These are phyloP conservation scores for Acleris sparsana DNA, from an alignment of 2,888 invertebrate species.

Conservation along the genomic window DNA sequence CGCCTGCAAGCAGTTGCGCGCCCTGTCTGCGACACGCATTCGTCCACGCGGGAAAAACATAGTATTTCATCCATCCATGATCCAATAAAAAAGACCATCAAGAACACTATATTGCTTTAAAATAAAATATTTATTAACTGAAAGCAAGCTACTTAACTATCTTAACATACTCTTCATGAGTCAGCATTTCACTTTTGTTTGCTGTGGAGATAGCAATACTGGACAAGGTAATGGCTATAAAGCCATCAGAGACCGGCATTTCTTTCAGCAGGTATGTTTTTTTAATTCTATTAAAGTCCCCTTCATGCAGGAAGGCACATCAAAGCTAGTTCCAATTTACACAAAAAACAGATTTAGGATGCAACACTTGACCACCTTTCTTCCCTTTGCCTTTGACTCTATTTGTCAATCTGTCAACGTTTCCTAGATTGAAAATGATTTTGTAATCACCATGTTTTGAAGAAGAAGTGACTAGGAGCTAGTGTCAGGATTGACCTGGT, in stretches of 20 bases:
- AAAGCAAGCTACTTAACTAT: slow-evolving; percentile 46
- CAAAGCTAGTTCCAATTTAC: slow-evolving; percentile 86
- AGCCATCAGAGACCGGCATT: slow-evolving; percentile 88
- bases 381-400: slow-evolving; percentile 92
- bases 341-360: slow-evolving; percentile 89
- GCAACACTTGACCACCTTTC: slow-evolving; percentile 90
- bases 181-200: slow-evolving; percentile 85
- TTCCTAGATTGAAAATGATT: slow-evolving; percentile 88
- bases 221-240: slow-evolving; percentile 92
- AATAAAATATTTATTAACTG: slow-evolving; percentile 44
- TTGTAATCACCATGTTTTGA: slow-evolving; percentile 81
- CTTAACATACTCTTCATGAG: slow-evolving; percentile 85
- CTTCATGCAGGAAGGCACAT: slow-evolving; percentile 89
- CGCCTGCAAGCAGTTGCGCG: no score
- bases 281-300: slow-evolving; percentile 89
- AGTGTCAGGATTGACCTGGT: no score
- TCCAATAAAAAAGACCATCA: no score
- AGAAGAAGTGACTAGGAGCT: slow-evolving; percentile 90
- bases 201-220: slow-evolving; percentile 87
- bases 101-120: not conserved
- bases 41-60: no score
- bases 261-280: slow-evolving; percentile 86
- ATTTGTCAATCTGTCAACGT: slow-evolving; percentile 89
- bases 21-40: no score
- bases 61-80: no score